phyloP scores from a whole-genome alignment of 2,888 invertebrate species.

The Hirtodrosophila trivittata region DNA sequence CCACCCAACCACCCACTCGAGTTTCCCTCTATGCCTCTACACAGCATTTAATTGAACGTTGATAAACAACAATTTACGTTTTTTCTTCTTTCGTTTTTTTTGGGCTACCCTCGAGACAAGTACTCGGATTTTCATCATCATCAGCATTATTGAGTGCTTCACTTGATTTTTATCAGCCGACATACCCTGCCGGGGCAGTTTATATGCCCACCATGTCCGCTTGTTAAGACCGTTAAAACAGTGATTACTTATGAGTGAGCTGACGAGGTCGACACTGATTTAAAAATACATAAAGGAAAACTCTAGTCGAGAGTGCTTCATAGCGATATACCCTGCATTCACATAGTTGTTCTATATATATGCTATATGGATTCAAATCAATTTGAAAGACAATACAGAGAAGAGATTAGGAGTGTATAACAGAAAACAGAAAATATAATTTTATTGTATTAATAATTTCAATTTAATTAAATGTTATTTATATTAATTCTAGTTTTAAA shows the following conservation, averaged over 20 bases:
- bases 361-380: no score
- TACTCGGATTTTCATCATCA: conserved; percentile 47
- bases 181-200: conserved; percentile 37
- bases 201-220: conserved; percentile 50
- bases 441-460: no score
- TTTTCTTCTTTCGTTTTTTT: conserved; percentile 21
- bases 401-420: no score
- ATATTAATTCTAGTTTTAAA: no score
- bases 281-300: conserved; percentile 69
- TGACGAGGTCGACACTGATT: conserved; percentile 42
- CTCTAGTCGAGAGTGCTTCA: conserved; percentile 14
- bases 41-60: conserved; percentile 43
- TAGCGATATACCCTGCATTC: background rate
- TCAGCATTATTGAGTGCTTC: conserved; percentile 41
- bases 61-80: conserved; percentile 27
- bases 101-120: conserved; percentile 37
- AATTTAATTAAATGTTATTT: no score
- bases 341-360: no score
- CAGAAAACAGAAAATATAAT: no score
- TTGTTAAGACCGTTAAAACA: conserved; percentile 50
- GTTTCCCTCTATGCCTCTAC: background rate
- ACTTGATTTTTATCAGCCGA: conserved; percentile 52
- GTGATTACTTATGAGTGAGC: conserved; percentile 54
- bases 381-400: no score
- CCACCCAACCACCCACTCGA: background rate